Evolutionary conservation across 2,888 invertebrate species (phyloP).

Genomic region (Dione vanillae): DNA sequence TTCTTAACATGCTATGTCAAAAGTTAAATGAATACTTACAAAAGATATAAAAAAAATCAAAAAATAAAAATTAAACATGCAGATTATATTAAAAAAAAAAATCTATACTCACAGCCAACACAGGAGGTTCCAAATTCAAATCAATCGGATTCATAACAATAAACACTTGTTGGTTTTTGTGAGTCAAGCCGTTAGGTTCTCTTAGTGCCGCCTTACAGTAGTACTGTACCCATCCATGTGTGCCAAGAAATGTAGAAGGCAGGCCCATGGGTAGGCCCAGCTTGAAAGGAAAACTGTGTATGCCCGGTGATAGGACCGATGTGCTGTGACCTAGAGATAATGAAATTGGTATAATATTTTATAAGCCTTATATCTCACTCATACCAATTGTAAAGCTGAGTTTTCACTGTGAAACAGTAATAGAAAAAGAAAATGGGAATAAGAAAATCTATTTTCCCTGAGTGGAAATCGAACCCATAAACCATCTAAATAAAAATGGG

Average conservation of each 20-base stretch:
- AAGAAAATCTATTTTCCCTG: too few relatives aligned
- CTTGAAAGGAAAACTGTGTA: slow-evolving; percentile 97
- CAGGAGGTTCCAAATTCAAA: slow-evolving; percentile 94
- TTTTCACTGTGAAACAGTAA: too few relatives aligned
- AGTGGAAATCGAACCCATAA: too few relatives aligned
- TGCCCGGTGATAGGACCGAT: slow-evolving; percentile 94
- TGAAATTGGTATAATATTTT: slow-evolving; percentile 14
- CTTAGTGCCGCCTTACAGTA: slow-evolving; percentile 95
- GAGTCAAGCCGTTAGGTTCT: slow-evolving; percentile 94
- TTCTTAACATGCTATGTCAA: too few relatives aligned
- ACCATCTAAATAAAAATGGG: too few relatives aligned
- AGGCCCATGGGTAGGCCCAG: slow-evolving; percentile 94
- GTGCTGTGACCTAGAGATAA: slow-evolving; percentile 88
- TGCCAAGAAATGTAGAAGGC: slow-evolving; percentile 96
- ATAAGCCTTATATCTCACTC: background rate
- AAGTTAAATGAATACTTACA: too few relatives aligned
- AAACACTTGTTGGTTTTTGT: slow-evolving; percentile 98
- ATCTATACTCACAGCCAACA: slow-evolving; percentile 90
- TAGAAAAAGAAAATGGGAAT: too few relatives aligned
- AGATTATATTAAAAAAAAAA: background rate
- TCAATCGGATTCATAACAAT: slow-evolving; percentile 98
- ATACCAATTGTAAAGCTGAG: too few relatives aligned
- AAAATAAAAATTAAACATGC: too few relatives aligned
- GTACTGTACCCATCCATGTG: slow-evolving; percentile 98
- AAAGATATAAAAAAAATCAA: too few relatives aligned